Conservation (phyloP, 2,888 invertebrate species). For the Brachypalpus laphriformis region DNA sequence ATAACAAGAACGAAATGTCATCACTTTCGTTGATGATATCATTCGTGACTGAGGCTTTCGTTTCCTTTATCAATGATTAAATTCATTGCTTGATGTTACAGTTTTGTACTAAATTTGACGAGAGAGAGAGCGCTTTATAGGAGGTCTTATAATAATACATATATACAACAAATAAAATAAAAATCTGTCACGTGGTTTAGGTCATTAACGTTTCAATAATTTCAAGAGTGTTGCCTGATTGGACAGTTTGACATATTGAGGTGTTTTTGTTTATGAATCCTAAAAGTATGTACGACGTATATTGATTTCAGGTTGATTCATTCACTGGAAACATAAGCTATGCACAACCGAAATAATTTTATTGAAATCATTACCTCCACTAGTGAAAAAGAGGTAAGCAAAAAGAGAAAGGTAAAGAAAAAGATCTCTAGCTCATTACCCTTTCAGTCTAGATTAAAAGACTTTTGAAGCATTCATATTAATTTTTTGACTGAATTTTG, state of each 20-base stretch:
- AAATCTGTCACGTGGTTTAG: neutral
- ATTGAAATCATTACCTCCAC: too few species aligned
- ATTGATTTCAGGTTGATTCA: too few species aligned
- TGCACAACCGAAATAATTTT: too few species aligned
- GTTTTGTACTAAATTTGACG: neutral
- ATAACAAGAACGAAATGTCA: slow-evolving; percentile 1
- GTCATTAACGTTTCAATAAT: neutral
- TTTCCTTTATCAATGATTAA: slow-evolving; percentile 39
- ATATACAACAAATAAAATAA: too few species aligned
- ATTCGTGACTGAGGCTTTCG: slow-evolving; percentile 20
- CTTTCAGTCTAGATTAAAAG: too few species aligned
- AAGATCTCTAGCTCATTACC: too few species aligned
- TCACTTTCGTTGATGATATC: slow-evolving; percentile 64
- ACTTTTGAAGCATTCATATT: too few species aligned
- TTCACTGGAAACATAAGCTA: too few species aligned
- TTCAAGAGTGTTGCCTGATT: neutral
- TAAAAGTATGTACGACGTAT: too few species aligned
- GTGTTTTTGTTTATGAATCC: neutral
- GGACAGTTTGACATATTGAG: neutral
- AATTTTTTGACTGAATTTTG: too few species aligned
- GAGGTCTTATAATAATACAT: neutral
- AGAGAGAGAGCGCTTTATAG: neutral
- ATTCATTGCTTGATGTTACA: slow-evolving; percentile 6
- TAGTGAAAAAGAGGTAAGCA: too few species aligned
- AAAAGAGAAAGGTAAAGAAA: too few species aligned